Conservation (phyloP, 2,797 vertebrate species). For the Pseudochirops corinnae region DNA sequence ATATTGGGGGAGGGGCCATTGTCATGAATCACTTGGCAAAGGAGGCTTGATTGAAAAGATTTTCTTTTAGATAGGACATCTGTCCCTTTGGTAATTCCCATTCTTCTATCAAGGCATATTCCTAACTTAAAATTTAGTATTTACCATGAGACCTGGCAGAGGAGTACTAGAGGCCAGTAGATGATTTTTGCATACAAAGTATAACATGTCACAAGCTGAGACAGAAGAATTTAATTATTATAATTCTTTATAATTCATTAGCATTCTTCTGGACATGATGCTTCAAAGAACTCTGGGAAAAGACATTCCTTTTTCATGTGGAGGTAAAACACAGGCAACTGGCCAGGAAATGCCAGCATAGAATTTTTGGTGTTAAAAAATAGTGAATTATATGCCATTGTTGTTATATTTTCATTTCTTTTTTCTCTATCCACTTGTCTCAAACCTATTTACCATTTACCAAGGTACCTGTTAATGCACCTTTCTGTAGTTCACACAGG, state of each 20-base stretch:
- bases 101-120: slow-evolving; percentile 13
- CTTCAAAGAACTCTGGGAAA: not conserved
- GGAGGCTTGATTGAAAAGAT: not conserved
- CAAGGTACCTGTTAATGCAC: not conserved
- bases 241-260: not conserved
- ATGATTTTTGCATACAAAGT: not conserved
- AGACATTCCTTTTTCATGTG: not conserved
- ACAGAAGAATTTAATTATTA: not conserved
- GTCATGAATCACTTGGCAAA: not conserved
- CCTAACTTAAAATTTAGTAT: not conserved
- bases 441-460: not conserved
- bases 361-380: not conserved
- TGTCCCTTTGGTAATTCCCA: slow-evolving; percentile 7
- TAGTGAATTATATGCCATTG: not conserved
- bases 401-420: not conserved
- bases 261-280: not conserved
- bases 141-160: not conserved
- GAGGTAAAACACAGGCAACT: not conserved
- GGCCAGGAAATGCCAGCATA: not conserved
- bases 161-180: not conserved
- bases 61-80: slow-evolving; percentile 16
- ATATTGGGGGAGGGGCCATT: not conserved
- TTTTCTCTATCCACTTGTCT: not conserved
- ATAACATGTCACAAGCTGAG: not conserved
- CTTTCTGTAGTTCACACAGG: not conserved